Conservation (phyloP, 23 tunicate species). For the Botrylloides violaceus region DNA sequence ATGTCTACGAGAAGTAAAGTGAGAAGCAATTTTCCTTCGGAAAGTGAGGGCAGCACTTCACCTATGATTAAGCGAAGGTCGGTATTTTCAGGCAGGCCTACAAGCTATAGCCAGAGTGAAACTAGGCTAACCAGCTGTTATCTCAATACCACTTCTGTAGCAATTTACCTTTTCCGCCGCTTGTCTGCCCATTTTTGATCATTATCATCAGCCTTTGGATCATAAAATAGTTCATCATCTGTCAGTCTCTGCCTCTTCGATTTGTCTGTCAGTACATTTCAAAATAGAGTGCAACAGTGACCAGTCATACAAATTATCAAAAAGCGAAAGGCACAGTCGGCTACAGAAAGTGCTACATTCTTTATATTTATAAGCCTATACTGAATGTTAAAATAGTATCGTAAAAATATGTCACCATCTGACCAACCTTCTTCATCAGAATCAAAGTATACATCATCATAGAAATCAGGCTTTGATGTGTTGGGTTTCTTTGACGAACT, state of each 20-base stretch:
- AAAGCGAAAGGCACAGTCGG: too few relatives aligned
- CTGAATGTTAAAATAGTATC: neutral
- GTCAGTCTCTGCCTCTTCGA: slow-evolving; percentile 26
- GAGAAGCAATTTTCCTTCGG: neutral
- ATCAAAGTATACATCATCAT: slow-evolving; percentile 75
- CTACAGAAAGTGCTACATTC: too few relatives aligned
- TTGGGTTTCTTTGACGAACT: neutral
- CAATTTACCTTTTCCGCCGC: slow-evolving; percentile 35
- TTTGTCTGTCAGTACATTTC: too few relatives aligned
- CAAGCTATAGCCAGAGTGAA: too few relatives aligned
- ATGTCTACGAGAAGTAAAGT: neutral
- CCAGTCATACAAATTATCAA: too few relatives aligned
- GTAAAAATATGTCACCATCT: neutral
- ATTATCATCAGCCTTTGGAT: slow-evolving; percentile 84
- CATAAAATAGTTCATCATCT: slow-evolving; percentile 86
- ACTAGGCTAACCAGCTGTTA: too few relatives aligned
- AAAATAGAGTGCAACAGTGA: too few relatives aligned
- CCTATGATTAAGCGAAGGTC: too few relatives aligned
- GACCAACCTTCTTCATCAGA: slow-evolving; percentile 59
- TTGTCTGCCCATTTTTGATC: slow-evolving; percentile 77
- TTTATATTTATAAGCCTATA: too few relatives aligned
- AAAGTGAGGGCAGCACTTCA: too few relatives aligned
- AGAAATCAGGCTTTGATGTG: slow-evolving; percentile 10
- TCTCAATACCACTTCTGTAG: too few relatives aligned
- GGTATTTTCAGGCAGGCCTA: too few relatives aligned